A percentile compares a stretch with the other conserved stretches of the same genome.
These are phyloP conservation scores for Oscheius onirici DNA, from an alignment of 2,888 invertebrate genomes.

Conservation along the genomic window DNA sequence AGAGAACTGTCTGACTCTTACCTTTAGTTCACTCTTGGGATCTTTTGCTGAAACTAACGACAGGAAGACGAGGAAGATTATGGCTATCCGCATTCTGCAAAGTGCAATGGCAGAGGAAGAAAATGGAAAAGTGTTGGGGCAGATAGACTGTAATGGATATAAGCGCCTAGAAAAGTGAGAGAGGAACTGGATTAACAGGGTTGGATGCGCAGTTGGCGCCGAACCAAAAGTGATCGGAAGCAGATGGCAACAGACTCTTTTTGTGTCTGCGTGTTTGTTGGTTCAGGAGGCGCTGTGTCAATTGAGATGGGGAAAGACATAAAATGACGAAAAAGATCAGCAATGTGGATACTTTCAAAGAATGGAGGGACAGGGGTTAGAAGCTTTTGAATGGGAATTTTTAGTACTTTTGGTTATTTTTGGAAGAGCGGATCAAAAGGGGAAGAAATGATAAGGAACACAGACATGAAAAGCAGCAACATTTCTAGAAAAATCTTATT, in stretches of 20 bases:
- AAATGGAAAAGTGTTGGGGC: neutral
- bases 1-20: neutral
- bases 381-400: too few relatives aligned
- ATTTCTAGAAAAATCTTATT: too few relatives aligned
- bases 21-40: constrained; percentile 13
- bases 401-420: too few relatives aligned
- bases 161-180: too few relatives aligned
- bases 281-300: neutral
- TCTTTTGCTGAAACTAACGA: neutral
- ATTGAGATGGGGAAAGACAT: neutral
- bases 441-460: neutral
- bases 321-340: neutral
- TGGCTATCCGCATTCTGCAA: neutral
- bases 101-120: neutral
- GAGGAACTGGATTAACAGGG: too few relatives aligned
- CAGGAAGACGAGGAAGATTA: neutral
- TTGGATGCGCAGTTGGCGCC: too few relatives aligned
- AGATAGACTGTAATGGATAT: too few relatives aligned
- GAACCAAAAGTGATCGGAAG: too few relatives aligned
- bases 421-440: neutral
- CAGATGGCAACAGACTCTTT: neutral
- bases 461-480: too few relatives aligned
- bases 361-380: neutral
- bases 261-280: neutral
- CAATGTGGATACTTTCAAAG: neutral